Evolutionary conservation across 2,888 invertebrate genomes (phyloP).

Genomic region (Calliopum simillimum): DNA sequence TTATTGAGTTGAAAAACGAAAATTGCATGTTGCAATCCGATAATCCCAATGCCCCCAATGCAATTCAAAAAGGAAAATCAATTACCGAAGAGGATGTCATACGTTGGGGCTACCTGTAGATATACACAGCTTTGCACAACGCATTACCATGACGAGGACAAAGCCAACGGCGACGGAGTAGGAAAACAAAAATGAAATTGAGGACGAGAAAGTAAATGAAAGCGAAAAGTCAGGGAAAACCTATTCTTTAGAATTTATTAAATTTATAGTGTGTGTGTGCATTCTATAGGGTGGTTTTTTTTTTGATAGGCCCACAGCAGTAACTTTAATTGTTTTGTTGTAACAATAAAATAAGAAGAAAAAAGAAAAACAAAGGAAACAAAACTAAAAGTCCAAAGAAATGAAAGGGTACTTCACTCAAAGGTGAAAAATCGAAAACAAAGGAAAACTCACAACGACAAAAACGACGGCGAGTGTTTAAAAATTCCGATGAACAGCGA

Average conservation of each 20-base stretch:
- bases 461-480: neutral
- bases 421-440: constrained; percentile 14
- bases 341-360: too few species aligned
- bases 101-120: constrained; percentile 22
- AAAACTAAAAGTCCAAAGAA: too few species aligned
- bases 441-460: neutral
- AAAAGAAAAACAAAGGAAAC: too few species aligned
- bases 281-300: too few species aligned
- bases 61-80: constrained; percentile 14
- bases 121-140: constrained; percentile 19
- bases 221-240: neutral
- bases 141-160: neutral
- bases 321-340: too few species aligned
- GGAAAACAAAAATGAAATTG: neutral
- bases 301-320: too few species aligned
- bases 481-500: too few species aligned
- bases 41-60: neutral
- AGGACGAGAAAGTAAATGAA: neutral
- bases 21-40: too few species aligned
- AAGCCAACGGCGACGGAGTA: neutral
- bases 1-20: neutral
- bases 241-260: too few species aligned
- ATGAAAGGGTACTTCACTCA: too few species aligned
- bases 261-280: too few species aligned
- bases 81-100: constrained; percentile 14